Percentiles rank a stretch among this genome's conserved stretches.
phyloP scores from a whole-genome alignment of 2,888 invertebrate genomes.

The Agrilus mali region DNA sequence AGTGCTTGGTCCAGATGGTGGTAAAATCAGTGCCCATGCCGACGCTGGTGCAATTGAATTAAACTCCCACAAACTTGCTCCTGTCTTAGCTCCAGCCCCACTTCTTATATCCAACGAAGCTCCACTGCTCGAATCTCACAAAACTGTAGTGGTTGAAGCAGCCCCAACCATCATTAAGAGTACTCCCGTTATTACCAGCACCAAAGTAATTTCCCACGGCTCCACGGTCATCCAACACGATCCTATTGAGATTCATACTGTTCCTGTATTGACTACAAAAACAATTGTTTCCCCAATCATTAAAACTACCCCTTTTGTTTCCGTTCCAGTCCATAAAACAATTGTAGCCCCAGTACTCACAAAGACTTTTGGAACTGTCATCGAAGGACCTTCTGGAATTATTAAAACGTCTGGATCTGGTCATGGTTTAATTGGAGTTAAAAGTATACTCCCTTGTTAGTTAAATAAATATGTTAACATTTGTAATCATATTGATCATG shows the following conservation, averaged over 20 bases:
- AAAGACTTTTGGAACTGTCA: slow-evolving; percentile 4
- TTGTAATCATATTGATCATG: too few species aligned
- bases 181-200: too few species aligned
- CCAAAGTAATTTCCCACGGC: too few species aligned
- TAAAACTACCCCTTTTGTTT: not conserved
- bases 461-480: too few species aligned
- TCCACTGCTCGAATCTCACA: too few species aligned
- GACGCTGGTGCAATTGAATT: slow-evolving; percentile 14
- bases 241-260: too few species aligned
- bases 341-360: not conserved
- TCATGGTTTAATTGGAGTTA: slow-evolving; percentile 1
- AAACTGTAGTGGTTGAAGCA: slow-evolving; percentile 10
- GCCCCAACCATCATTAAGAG: slow-evolving; percentile 7
- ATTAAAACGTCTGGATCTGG: slow-evolving; percentile 3
- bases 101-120: slow-evolving; percentile 6
- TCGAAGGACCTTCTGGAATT: slow-evolving; percentile 8
- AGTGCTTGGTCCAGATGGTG: slow-evolving; percentile 23
- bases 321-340: slow-evolving; percentile 2
- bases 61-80: slow-evolving; percentile 15
- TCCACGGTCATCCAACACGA: too few species aligned
- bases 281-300: slow-evolving; percentile 4
- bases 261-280: too few species aligned
- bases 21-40: slow-evolving; percentile 34
- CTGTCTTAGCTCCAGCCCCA: slow-evolving; percentile 15
- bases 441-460: too few species aligned